Evolutionary conservation across 2,113 vertebrate genomes (phyloP).

Genomic region (Esox niger): DNA sequence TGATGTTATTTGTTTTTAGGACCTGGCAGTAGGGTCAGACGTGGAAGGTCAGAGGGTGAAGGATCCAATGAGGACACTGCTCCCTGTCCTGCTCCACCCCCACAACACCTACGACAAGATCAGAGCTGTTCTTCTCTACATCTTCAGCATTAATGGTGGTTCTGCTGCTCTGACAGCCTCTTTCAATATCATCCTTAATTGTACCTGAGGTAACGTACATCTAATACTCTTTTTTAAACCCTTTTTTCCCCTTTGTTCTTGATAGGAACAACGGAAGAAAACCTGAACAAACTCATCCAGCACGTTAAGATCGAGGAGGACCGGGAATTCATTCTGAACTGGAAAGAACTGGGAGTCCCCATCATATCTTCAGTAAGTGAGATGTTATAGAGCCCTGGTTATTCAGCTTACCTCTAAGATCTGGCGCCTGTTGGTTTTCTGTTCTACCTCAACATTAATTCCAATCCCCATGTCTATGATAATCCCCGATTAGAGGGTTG

Average conservation of each 20-base stretch:
- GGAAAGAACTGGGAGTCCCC: slow-evolving; percentile 89
- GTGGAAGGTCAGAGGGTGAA: slow-evolving; percentile 89
- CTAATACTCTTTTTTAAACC: neutral
- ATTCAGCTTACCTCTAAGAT: too few relatives aligned
- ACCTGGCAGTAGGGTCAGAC: slow-evolving; percentile 91
- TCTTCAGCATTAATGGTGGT: slow-evolving; percentile 91
- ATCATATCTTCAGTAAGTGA: slow-evolving; percentile 76
- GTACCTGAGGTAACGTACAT: neutral
- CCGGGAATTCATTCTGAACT: slow-evolving; percentile 90
- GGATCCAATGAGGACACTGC: slow-evolving; percentile 91
- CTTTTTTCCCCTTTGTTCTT: slow-evolving; percentile 9
- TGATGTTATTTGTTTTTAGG: slow-evolving; percentile 65
- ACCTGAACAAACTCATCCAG: slow-evolving; percentile 92
- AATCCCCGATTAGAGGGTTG: too few relatives aligned
- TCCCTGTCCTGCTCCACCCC: slow-evolving; percentile 87
- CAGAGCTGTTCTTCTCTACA: slow-evolving; percentile 92
- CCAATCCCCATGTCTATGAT: too few relatives aligned
- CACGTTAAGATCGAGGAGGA: slow-evolving; percentile 90
- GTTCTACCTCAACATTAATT: too few relatives aligned
- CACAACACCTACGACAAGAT: slow-evolving; percentile 88
- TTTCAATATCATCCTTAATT: neutral
- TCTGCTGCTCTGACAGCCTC: neutral
- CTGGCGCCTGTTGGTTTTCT: too few relatives aligned
- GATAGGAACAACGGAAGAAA: slow-evolving; percentile 94
- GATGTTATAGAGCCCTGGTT: neutral